Evolutionary conservation across 37 sponge, comb jelly and placozoan species (phyloP), one percentile per base, ranked within the genome.

Genomic region (Ianthella basta): DNA sequence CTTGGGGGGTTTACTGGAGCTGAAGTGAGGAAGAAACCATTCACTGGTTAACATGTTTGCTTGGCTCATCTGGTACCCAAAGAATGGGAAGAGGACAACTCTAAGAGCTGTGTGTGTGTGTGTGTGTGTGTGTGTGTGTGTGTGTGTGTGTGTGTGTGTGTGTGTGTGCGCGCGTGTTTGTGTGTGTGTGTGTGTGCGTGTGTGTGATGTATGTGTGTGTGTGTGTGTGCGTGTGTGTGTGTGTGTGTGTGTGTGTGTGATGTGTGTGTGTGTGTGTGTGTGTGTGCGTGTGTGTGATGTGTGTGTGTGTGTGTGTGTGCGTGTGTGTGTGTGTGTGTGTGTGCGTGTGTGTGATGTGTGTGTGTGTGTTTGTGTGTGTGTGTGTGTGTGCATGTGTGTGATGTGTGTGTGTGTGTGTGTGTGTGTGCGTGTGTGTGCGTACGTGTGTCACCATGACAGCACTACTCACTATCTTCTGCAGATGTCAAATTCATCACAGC

Each of bases 201-300:
- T 64, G 66, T 64, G 66, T 64, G n/a, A n/a, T n/a, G 66, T 64
- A 30, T 16, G 66, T 16, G 66, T 16, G 66, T 16, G 66, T 64
- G 66, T 64, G 66, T 64, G 66, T 64, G 66, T 64, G 66, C 12
- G 20, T 64, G 66, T 64, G 66, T 64, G 66, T 64, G 66, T 64
- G 66, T 64, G 66, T 64, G 66, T 64, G 66, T 64, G 66, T 64
- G 66, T 64, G 66, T 64, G 66, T 64, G n/a, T n/a, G n/a, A 16
- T 64, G 66, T 64, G 66, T 64, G 66, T 64, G 66, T 64, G 66
- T 64, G 66, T 64, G 66, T 64, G 66, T 64, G 66, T 64, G 66
- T 64, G 66, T 64, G n/a, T n/a, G n/a, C n/a, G n/a, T n/a, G n/a
- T n/a, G n/a, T n/a, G n/a, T n/a, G n/a, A n/a, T n/a, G 66, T 64